These are phyloP conservation scores for Eupithecia tripunctaria DNA, from an alignment of 2,888 invertebrate species.

Conservation along the genomic window DNA sequence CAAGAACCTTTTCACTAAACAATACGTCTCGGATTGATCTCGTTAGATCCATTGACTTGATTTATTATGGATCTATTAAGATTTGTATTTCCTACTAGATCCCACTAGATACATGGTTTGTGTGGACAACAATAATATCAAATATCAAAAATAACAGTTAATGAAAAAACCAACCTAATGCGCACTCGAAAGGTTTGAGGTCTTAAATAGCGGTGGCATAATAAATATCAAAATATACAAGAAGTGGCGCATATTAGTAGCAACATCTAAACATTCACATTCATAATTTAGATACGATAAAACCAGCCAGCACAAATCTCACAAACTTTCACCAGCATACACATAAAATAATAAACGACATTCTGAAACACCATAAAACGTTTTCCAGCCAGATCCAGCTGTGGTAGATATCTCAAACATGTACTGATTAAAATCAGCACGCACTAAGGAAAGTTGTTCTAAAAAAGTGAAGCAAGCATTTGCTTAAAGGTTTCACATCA, in stretches of 20 bases:
- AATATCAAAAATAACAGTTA: no score
- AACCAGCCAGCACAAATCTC: conserved; percentile 3
- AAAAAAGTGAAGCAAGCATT: conserved; percentile 44
- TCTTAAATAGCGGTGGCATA: background rate
- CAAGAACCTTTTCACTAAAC: background rate
- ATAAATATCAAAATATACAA: background rate
- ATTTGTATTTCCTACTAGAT: no score
- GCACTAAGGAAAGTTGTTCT: conserved; percentile 41
- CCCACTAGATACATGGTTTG: no score
- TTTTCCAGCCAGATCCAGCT: conserved; percentile 27
- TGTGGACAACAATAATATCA: no score
- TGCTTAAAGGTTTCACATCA: conserved; percentile 17
- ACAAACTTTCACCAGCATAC: conserved; percentile 15
- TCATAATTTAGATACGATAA: background rate
- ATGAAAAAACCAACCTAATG: no score
- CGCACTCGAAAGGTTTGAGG: no score
- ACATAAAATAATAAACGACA: conserved; percentile 17
- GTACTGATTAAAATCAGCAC: conserved; percentile 46
- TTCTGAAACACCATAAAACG: conserved; percentile 18
- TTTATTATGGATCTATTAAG: no score
- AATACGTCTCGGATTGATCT: background rate
- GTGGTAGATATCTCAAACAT: conserved; percentile 25
- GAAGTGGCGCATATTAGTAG: background rate
- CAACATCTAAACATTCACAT: conserved; percentile 7
- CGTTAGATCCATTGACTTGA: background rate